phyloP scores from a whole-genome alignment of 2,888 invertebrate species.

The Drosophila merina region DNA sequence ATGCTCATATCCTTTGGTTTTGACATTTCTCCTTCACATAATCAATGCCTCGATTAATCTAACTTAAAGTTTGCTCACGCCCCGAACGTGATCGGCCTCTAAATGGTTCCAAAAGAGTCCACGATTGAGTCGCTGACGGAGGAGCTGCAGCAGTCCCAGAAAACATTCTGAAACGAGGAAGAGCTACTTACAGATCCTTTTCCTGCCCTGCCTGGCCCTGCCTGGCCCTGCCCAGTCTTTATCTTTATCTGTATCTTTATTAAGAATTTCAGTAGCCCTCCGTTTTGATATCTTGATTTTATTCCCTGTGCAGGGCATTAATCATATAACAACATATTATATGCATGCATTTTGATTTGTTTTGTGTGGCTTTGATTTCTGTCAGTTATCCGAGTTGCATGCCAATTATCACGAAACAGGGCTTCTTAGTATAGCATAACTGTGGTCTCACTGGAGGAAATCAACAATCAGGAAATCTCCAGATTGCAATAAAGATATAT shows the following conservation, averaged over 20 bases:
- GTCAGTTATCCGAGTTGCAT: slow-evolving; percentile 68
- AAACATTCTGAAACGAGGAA: slow-evolving; percentile 34
- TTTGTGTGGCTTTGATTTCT: slow-evolving; percentile 68
- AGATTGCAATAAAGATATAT: slow-evolving; percentile 8
- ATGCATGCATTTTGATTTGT: slow-evolving; percentile 75
- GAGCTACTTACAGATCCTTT: slow-evolving; percentile 61
- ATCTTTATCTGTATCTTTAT: slow-evolving; percentile 74
- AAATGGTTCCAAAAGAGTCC: slow-evolving; percentile 28
- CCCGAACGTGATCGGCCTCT: slow-evolving; percentile 72
- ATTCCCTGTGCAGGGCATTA: slow-evolving; percentile 56
- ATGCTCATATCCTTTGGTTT: slow-evolving; percentile 76
- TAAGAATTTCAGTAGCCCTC: slow-evolving; percentile 80
- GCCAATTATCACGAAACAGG: slow-evolving; percentile 58
- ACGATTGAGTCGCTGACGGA: slow-evolving; percentile 18
- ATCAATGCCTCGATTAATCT: slow-evolving; percentile 74
- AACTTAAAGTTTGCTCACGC: slow-evolving; percentile 80
- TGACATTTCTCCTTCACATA: slow-evolving; percentile 68
- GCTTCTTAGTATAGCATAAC: slow-evolving; percentile 2
- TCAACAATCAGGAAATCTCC: slow-evolving; percentile 4
- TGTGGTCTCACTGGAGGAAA: slow-evolving; percentile 4
- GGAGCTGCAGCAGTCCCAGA: slow-evolving; percentile 19
- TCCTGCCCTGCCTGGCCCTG: slow-evolving; percentile 51
- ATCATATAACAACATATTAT: slow-evolving; percentile 56
- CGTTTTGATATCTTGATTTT: slow-evolving; percentile 76
- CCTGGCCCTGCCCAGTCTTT: slow-evolving; percentile 31